phyloP scores from a whole-genome alignment of 2,113 vertebrate genomes.

The Odontophorus gujanensis region DNA sequence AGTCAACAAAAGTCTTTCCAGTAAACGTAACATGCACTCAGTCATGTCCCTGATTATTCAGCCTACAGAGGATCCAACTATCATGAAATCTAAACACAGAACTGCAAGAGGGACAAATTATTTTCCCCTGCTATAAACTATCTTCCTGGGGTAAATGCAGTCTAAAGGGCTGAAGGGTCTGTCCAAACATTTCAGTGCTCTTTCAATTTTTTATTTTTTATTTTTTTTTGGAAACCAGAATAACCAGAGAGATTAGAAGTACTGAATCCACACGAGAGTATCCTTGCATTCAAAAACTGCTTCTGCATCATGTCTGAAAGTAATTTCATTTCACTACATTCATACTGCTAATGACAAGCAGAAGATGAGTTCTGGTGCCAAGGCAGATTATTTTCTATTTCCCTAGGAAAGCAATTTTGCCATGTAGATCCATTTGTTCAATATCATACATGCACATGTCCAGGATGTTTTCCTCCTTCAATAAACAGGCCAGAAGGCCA shows the following conservation, averaged over 20 bases:
- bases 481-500: background rate
- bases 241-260: background rate
- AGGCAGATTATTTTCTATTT: background rate
- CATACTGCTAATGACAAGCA: background rate
- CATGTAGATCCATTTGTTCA: background rate
- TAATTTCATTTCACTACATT: background rate
- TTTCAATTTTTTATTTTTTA: background rate
- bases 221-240: background rate
- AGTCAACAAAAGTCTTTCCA: background rate
- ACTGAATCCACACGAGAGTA: background rate
- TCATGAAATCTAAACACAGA: background rate
- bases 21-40: background rate
- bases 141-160: background rate
- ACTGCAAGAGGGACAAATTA: background rate
- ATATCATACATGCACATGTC: fast-evolving
- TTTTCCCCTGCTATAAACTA: background rate
- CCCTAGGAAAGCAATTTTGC: background rate
- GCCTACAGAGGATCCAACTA: background rate
- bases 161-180: background rate
- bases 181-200: background rate
- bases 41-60: background rate
- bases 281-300: background rate
- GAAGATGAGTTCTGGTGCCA: background rate
- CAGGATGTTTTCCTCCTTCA: background rate
- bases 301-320: background rate